A percentile compares a stretch with the other conserved stretches of the same genome.
These are phyloP conservation scores for Magallana gigas DNA, from an alignment of 1,140 invertebrate genomes.

Conservation along the genomic window DNA sequence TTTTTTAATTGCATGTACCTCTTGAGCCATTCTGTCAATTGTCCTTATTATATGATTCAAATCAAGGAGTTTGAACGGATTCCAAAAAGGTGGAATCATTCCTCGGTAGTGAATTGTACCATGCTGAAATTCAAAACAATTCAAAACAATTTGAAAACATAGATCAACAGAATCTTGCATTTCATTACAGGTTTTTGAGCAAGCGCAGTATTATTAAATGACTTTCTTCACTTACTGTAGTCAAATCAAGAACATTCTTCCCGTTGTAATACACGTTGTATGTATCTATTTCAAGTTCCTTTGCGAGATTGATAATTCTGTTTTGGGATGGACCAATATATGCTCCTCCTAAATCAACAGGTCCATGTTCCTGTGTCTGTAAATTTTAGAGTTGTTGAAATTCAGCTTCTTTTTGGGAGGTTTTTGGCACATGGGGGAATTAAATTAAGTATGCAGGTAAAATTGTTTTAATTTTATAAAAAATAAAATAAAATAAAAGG, in stretches of 20 bases:
- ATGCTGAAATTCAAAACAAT: conserved; percentile 8
- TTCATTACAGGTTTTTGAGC: background rate
- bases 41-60: conserved; percentile 62
- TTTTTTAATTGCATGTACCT: conserved; percentile 42
- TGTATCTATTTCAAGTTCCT: conserved; percentile 74
- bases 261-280: conserved; percentile 68
- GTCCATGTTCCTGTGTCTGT: conserved; percentile 48
- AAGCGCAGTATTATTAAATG: background rate
- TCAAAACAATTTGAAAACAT: background rate
- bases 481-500: too few relatives aligned
- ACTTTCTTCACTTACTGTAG: background rate
- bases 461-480: too few relatives aligned
- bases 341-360: conserved; percentile 65
- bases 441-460: too few relatives aligned
- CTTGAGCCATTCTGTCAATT: conserved; percentile 60
- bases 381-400: too few relatives aligned
- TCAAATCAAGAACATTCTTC: conserved; percentile 15
- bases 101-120: background rate
- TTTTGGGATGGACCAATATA: conserved; percentile 68
- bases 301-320: conserved; percentile 64
- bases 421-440: too few relatives aligned
- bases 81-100: conserved; percentile 53
- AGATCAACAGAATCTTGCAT: too few relatives aligned
- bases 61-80: conserved; percentile 63
- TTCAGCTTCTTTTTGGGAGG: too few relatives aligned